Base-by-base conservation (phyloP, 2,888 invertebrate genomes). In the Isoperla grammatica region DNA sequence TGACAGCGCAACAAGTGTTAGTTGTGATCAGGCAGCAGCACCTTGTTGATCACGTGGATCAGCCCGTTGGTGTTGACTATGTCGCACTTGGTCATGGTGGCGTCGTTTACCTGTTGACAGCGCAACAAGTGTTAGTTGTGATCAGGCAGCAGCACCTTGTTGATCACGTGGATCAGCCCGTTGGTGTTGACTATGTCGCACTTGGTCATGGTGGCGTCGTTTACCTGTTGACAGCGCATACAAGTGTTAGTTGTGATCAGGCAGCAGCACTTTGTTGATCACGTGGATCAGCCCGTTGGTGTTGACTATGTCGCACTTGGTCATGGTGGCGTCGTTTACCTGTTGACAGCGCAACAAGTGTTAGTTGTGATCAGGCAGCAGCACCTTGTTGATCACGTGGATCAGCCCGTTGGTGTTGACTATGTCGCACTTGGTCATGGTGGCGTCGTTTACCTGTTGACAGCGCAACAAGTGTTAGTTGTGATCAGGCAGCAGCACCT, bases 251-350 rank as follows among this genome's bases (percentile, higher is more conserved):
- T 1, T 37, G 17, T 60, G 56, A 13, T 74, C 71, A 6, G 78
- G 77, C 17, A 78, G 65, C 22, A 78, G 68, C 6, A 77, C 71
- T 65, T 71, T 70, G 65, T 78, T 75, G 45, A 78, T 73, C 56
- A 73, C 71, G 63, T 78, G 78, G n/a, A 78, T 72, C 48, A 78
- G 72, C 2, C 78, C 78, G 66, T 78, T 78, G 23, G 70, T 70
- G 48, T 73, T 75, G 49, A 76, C 66, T 39, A 76, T 70, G 66
- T 78, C 77, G 22, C 71, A 69, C 20, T 71, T 68, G 8, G 73
- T 65, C 8, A 76, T 70, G 42, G 69, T 69, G 4, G 75, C 75
- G 13, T 72, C 71, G 59, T 75, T 74, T 9, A 77, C 71, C 68
- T 74, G 69, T 15, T 29, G 15, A 42, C 39, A 15, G 12, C 15